Evolutionary conservation across 2,113 vertebrate species (phyloP), one percentile per base, ranked within the genome.

Genomic region (Entelurus aequoreus): DNA sequence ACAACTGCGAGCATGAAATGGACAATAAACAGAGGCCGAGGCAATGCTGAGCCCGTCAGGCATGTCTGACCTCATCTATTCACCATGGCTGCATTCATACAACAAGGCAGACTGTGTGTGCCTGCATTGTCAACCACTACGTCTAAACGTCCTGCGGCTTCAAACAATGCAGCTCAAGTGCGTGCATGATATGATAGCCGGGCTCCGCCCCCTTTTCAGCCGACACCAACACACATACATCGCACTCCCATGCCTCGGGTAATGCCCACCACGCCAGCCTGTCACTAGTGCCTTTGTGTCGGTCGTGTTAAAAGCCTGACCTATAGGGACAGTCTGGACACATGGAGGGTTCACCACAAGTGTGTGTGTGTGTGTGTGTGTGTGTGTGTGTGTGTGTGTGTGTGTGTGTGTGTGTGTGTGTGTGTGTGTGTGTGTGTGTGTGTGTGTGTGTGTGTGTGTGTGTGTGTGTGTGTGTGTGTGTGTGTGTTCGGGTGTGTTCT

Each of bases 141-240:
- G 13, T 19, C 8, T 54, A 28, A 28, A 28, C 44, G 42, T 19
- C 2, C 49, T 21, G 60, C 50, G 69, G 52, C 35, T 35, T 51
- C 56, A 63, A 63, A 75, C 81, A 67, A 69, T 68, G 66, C 70
- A 78, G 68, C 61, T 54, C 60, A 36, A 65, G 48, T 42, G 65
- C 54, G 62, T 38, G 54, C 69, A 68, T 75, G 68, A 80, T 71
- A 67, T 60, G 57, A 74, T 57, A 53, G 47, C 63, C 69, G 21
- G 52, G 0, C 16, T 35, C 46, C 28, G 8, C 46, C 38, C 0
- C 10, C 48, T 46, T n/a, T 28, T 48, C 66, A 21, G 52, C 42
- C 64, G 38, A 63, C 65, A 66, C 74, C 65, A 61, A 60, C 78
- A 80, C 75, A 79, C 75, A 28, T 28, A 78, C 74, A 76, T 71